Conservation (phyloP, 1,140 invertebrate species). For the Theocolax elegans region DNA sequence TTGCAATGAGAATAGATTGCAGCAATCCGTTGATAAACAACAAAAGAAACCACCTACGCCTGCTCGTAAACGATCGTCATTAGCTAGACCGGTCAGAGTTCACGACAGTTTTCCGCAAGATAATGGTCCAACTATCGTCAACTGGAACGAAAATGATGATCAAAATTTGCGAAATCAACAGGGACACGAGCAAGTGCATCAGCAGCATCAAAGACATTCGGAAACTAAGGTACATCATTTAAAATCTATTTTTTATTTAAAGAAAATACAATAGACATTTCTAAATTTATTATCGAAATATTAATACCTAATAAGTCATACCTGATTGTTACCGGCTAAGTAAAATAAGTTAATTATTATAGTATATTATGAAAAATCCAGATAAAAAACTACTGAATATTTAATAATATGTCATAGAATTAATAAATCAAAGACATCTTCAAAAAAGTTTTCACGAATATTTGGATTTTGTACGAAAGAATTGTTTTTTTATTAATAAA, state of each 20-base stretch:
- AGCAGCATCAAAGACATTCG: background rate
- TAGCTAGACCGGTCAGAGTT: slow-evolving; percentile 60
- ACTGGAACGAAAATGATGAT: slow-evolving; percentile 32
- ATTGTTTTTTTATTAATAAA: no score
- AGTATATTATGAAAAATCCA: no score
- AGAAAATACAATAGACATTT: no score
- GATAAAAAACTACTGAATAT: no score
- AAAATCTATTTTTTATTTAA: background rate
- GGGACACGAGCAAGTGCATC: background rate
- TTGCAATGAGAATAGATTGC: slow-evolving; percentile 6
- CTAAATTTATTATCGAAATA: no score
- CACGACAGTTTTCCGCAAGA: slow-evolving; percentile 58
- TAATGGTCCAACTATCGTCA: slow-evolving; percentile 41
- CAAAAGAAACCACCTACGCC: slow-evolving; percentile 47
- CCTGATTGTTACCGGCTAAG: no score
- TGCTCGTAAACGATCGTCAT: slow-evolving; percentile 56
- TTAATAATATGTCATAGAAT: no score
- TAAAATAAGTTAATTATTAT: no score
- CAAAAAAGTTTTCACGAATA: no score
- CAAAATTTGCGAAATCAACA: background rate
- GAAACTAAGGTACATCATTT: background rate
- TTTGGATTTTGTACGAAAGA: no score
- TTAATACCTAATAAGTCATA: no score
- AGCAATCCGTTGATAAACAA: slow-evolving; percentile 1
- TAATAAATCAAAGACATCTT: no score